Evolutionary conservation across 2,888 invertebrate species (phyloP).

Genomic region (Tenthredo scrophulariae): DNA sequence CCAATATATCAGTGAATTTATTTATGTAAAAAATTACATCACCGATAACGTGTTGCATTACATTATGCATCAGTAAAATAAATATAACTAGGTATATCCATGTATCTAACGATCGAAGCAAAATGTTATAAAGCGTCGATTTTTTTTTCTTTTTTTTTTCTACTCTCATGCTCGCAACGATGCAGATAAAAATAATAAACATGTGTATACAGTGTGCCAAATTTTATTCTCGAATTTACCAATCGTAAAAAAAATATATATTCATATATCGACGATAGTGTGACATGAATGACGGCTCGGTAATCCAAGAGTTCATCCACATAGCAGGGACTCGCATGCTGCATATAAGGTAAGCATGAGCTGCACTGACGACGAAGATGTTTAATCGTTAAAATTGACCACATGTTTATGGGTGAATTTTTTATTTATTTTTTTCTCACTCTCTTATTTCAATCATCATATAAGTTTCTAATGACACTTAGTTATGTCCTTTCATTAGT

Average conservation of each 20-base stretch:
- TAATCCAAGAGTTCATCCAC: constrained; percentile 1
- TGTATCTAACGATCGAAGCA: constrained; percentile 4
- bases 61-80: background rate
- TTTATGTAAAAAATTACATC: background rate
- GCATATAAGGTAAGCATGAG: background rate
- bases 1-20: background rate
- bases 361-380: background rate
- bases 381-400: constrained; percentile 14
- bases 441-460: no score
- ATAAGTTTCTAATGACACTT: background rate
- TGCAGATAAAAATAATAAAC: background rate
- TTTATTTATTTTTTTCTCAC: no score
- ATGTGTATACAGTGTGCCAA: background rate
- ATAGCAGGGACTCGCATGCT: background rate
- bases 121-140: background rate
- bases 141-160: background rate
- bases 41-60: background rate
- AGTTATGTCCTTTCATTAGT: no score
- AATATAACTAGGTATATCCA: background rate
- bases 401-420: background rate
- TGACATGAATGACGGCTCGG: background rate
- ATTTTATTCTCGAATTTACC: background rate
- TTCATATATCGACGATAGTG: background rate
- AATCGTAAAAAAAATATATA: background rate
- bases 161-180: background rate